Percentiles rank a stretch among this genome's conserved stretches.
These are phyloP conservation scores for Mastigias papua DNA, from an alignment of 30 jellyfish, hydroid and myxozoan genomes.

Conservation along the genomic window DNA sequence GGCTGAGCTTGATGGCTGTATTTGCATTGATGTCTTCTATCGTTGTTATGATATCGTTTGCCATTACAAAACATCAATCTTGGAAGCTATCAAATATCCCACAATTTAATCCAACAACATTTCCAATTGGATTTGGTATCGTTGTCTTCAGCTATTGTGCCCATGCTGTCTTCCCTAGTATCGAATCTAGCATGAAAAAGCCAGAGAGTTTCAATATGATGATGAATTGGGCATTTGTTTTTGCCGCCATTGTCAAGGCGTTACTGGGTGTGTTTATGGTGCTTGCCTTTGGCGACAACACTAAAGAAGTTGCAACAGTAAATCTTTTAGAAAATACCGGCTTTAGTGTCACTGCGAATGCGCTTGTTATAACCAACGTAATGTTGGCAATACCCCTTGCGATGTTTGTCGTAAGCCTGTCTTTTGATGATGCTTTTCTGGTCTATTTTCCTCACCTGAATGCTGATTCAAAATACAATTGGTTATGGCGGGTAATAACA, in stretches of 20 bases:
- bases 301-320: conserved; percentile 90
- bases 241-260: conserved; percentile 92
- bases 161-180: conserved; percentile 98
- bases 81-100: conserved; percentile 88
- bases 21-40: conserved; percentile 90
- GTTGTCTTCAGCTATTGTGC: conserved; percentile 97
- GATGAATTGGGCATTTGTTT: conserved; percentile 91
- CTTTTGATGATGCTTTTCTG: conserved; percentile 89
- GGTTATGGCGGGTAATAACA: conserved; percentile 89
- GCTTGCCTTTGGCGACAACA: conserved; percentile 83
- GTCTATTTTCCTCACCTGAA: conserved; percentile 81
- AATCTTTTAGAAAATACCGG: conserved; percentile 72
- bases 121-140: conserved; percentile 95
- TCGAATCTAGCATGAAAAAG: conserved; percentile 92
- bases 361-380: conserved; percentile 87
- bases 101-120: conserved; percentile 84
- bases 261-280: conserved; percentile 92
- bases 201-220: conserved; percentile 80
- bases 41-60: conserved; percentile 76
- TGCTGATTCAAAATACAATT: conserved; percentile 77
- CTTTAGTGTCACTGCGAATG: conserved; percentile 82
- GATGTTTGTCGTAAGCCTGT: conserved; percentile 92
- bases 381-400: conserved; percentile 92
- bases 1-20: conserved; percentile 93
- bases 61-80: conserved; percentile 75